A percentile compares a stretch with the other conserved stretches of the same genome.
phyloP scores from a whole-genome alignment of 2,888 invertebrate genomes.

The Lithophane ornitopus region DNA sequence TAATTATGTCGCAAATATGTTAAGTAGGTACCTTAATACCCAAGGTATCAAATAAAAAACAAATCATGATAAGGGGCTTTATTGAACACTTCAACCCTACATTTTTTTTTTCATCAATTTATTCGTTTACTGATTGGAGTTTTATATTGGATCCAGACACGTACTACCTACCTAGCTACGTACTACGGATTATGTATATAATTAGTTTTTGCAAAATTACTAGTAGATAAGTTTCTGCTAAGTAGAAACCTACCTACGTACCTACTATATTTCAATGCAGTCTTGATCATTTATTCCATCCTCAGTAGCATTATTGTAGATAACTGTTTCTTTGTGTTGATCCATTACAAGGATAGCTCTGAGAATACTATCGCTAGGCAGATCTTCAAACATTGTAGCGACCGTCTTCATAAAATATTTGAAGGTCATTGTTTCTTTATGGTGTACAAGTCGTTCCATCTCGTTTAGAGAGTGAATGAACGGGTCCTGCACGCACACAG shows the following conservation, averaged over 20 bases:
- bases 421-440: background rate
- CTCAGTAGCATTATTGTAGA: background rate
- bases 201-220: background rate
- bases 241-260: background rate
- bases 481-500: conserved; percentile 39
- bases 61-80: too few species aligned
- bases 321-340: background rate
- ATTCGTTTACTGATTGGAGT: too few species aligned
- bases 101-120: too few species aligned
- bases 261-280: background rate
- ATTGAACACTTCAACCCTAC: too few species aligned
- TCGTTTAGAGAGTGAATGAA: background rate
- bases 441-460: background rate
- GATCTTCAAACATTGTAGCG: conserved; percentile 19
- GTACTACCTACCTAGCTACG: too few species aligned
- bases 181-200: too few species aligned
- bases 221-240: background rate
- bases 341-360: conserved; percentile 12
- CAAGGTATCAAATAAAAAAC: too few species aligned
- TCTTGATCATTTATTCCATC: conserved; percentile 11
- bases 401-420: conserved; percentile 21
- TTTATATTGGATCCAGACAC: too few species aligned
- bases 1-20: too few species aligned
- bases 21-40: too few species aligned
- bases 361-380: conserved; percentile 35